Evolutionary conservation across 2,888 invertebrate genomes (phyloP).

Genomic region (Drosophila kambysellisi): DNA sequence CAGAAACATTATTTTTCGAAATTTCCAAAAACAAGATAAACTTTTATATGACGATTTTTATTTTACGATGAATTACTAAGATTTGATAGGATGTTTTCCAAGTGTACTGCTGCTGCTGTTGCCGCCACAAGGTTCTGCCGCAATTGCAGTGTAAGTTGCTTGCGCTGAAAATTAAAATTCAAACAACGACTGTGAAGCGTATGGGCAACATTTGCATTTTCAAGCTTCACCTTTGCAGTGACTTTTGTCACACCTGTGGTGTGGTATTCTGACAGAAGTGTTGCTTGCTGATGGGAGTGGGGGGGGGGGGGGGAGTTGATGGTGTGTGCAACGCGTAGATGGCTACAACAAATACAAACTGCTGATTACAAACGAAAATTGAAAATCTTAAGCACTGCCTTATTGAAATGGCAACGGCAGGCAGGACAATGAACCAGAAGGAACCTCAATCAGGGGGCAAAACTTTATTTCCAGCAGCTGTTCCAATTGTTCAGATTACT

Average conservation of each 20-base stretch:
- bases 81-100: background rate
- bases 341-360: constrained; percentile 47
- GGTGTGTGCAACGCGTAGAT: constrained; percentile 20
- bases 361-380: constrained; percentile 79
- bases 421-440: constrained; percentile 4
- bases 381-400: constrained; percentile 75
- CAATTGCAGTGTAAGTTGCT: constrained; percentile 69
- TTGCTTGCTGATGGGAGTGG: constrained; percentile 3
- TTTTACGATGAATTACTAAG: background rate
- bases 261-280: constrained; percentile 11
- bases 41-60: background rate
- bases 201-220: constrained; percentile 79
- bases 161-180: constrained; percentile 72
- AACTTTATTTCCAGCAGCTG: constrained; percentile 75
- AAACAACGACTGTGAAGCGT: constrained; percentile 72
- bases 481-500: constrained; percentile 56
- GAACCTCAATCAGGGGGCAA: constrained; percentile 44
- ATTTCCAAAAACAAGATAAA: background rate
- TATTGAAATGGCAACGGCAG: constrained; percentile 66
- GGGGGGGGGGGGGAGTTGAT: background rate
- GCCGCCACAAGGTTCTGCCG: constrained; percentile 18
- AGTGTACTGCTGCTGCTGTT: constrained; percentile 5
- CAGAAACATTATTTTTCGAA: background rate
- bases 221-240: constrained; percentile 67
- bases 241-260: constrained; percentile 75